Percentiles rank a stretch among this genome's conserved stretches.
Conservation (phyloP, 2,797 vertebrate genomes). For the Tadarida brasiliensis region DNA sequence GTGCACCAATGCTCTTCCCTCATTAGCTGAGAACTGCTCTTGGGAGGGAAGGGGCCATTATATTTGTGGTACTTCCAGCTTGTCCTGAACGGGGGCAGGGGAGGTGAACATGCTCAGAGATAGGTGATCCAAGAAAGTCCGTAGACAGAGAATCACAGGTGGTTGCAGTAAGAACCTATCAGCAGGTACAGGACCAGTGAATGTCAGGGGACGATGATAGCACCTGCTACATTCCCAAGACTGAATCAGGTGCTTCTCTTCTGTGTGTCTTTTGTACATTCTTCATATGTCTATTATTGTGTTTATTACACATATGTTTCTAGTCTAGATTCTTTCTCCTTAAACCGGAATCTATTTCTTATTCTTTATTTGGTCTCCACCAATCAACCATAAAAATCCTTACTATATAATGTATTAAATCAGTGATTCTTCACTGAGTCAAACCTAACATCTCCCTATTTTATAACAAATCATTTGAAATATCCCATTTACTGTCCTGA, state of each 20-base stretch:
- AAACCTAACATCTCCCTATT: background rate
- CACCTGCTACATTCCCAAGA: background rate
- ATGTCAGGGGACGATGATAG: background rate
- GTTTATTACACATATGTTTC: background rate
- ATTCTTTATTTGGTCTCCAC: background rate
- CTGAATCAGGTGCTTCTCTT: background rate
- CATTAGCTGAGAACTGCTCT: background rate
- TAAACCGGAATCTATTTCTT: conserved; percentile 19
- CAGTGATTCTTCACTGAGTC: background rate
- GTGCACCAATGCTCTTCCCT: background rate
- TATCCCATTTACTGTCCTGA: background rate
- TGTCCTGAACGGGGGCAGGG: background rate
- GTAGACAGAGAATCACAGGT: background rate
- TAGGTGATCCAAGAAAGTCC: background rate
- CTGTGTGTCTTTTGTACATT: background rate
- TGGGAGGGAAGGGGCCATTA: background rate
- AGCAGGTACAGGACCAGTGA: background rate
- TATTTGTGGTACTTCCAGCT: background rate
- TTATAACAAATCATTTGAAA: conserved; percentile 16
- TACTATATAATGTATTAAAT: background rate
- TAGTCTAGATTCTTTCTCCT: background rate
- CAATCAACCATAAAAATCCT: background rate
- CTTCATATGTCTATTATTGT: background rate
- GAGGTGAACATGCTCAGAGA: background rate
- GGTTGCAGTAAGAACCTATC: background rate